Evolutionary conservation across 2,797 vertebrate species (phyloP).

Genomic region (Sylvia borin): DNA sequence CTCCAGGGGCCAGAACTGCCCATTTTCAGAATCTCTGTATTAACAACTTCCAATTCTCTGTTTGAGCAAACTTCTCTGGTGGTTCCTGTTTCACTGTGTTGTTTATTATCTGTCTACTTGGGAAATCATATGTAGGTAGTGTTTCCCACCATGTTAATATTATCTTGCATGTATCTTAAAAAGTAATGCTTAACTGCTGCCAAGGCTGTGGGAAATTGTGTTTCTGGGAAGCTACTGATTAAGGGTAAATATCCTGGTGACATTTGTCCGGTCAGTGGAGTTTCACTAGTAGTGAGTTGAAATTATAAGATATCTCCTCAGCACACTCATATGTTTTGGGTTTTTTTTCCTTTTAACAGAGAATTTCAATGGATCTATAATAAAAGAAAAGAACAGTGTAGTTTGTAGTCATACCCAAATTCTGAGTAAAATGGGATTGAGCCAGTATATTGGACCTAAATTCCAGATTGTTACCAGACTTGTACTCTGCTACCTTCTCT

Average conservation of each 20-base stretch:
- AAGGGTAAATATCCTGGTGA: neutral
- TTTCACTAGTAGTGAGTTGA: neutral
- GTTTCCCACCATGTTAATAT: conserved; percentile 1
- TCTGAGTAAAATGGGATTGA: neutral
- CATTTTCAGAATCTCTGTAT: conserved; percentile 43
- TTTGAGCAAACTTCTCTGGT: conserved; percentile 43
- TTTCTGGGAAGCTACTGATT: neutral
- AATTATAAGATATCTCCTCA: neutral
- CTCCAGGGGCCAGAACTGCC: conserved; percentile 49
- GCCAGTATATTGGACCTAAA: neutral
- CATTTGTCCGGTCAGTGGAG: neutral
- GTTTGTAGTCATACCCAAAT: neutral
- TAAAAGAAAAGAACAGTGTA: neutral
- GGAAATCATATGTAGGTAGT: conserved; percentile 31
- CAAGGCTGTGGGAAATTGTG: neutral
- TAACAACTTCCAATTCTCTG: conserved; percentile 48
- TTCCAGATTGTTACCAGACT: neutral
- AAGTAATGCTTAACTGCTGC: neutral
- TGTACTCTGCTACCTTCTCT: neutral
- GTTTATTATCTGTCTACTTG: conserved; percentile 42
- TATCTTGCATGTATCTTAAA: neutral
- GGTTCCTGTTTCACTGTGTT: conserved; percentile 30
- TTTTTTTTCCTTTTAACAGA: neutral
- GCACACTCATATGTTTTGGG: neutral
- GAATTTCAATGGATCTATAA: neutral